These are phyloP conservation scores for Toxostoma redivivum DNA, from an alignment of 2,113 vertebrate species.

Conservation along the genomic window DNA sequence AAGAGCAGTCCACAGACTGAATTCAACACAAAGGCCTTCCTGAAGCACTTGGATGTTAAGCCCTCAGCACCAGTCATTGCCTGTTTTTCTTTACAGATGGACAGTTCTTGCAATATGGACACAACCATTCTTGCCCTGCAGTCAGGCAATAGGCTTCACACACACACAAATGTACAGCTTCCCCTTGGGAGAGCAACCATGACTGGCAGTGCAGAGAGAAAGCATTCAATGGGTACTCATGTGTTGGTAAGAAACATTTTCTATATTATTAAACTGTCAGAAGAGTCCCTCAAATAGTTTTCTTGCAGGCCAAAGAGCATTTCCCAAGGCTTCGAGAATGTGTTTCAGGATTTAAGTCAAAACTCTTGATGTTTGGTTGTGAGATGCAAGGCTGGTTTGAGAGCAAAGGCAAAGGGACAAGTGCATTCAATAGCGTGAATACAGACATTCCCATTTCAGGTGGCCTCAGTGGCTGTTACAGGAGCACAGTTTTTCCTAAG, in stretches of 20 bases:
- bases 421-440: neutral
- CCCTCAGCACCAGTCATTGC: neutral
- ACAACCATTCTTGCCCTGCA: neutral
- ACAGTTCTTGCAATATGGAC: neutral
- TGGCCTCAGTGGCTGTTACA: neutral
- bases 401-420: neutral
- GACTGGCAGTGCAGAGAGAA: neutral
- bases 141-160: neutral
- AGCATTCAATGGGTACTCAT: rapidly evolving
- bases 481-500: neutral
- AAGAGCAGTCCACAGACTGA: neutral
- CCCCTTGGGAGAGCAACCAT: neutral
- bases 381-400: neutral
- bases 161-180: neutral
- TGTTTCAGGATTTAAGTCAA: neutral
- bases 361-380: neutral
- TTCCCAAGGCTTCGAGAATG: neutral
- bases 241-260: neutral
- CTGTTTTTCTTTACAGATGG: neutral
- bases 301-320: neutral
- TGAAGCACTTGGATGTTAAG: neutral
- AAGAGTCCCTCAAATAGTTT: neutral
- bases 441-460: neutral
- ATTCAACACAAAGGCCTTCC: neutral
- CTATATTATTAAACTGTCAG: neutral